A percentile compares a stretch with the other conserved stretches of the same genome.
These are phyloP conservation scores for Phocoena phocoena DNA, from an alignment of 2,113 vertebrate genomes.

Conservation along the genomic window DNA sequence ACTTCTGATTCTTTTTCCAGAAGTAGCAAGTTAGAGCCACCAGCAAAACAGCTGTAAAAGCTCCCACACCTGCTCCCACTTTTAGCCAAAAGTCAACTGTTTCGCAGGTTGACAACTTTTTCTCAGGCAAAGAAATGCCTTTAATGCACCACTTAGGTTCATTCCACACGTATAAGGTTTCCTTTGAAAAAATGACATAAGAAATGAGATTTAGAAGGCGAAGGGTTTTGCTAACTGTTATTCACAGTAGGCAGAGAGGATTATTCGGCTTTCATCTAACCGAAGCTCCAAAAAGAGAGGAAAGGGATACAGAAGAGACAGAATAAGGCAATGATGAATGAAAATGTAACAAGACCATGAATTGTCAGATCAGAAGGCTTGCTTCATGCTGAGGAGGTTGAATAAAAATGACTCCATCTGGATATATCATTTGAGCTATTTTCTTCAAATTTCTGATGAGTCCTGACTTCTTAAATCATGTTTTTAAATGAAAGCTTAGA, in stretches of 20 bases:
- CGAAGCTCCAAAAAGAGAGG: not conserved
- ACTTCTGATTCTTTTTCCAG: conserved; percentile 99
- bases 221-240: not conserved
- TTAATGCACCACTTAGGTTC: conserved; percentile 94
- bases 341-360: conserved; percentile 8
- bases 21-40: conserved; percentile 96
- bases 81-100: conserved; percentile 95
- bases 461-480: not conserved
- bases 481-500: not conserved
- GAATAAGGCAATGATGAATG: not conserved
- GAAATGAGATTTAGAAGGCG: not conserved
- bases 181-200: conserved; percentile 82
- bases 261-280: not conserved
- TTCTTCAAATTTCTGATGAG: not conserved
- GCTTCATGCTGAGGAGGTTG: not conserved
- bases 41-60: conserved; percentile 91
- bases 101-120: conserved; percentile 90
- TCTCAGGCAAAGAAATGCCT: conserved; percentile 91
- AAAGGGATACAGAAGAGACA: not conserved
- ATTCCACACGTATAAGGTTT: conserved; percentile 95
- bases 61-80: conserved; percentile 91
- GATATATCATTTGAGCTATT: not conserved
- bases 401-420: not conserved
- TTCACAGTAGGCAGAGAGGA: not conserved
- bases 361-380: not conserved